Evolutionary conservation across 2,113 vertebrate genomes (phyloP).

Genomic region (Charadrius vociferus): DNA sequence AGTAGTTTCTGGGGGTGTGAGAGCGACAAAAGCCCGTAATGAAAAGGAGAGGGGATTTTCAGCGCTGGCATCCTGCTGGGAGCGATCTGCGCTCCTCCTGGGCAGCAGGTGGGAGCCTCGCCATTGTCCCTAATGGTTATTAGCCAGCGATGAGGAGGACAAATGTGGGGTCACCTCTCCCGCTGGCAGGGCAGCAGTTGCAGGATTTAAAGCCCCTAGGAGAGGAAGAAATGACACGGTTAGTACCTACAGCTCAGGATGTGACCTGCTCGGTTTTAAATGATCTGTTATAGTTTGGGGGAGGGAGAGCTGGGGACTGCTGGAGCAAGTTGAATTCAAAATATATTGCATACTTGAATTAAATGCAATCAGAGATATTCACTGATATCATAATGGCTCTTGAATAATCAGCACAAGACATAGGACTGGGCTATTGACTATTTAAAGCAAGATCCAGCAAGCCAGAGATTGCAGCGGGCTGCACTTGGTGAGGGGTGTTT

Average conservation of each 20-base stretch:
- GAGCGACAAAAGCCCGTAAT: conserved; percentile 42
- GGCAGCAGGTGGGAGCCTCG: conserved; percentile 88
- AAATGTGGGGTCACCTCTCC: conserved; percentile 83
- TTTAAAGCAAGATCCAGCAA: conserved; percentile 49
- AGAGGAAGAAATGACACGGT: conserved; percentile 78
- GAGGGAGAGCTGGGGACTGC: conserved; percentile 23
- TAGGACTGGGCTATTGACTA: conserved; percentile 60
- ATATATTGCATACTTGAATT: conserved; percentile 65
- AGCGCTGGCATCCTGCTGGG: conserved; percentile 63
- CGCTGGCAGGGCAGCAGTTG: conserved; percentile 83
- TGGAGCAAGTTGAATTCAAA: conserved; percentile 50
- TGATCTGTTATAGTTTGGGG: conserved; percentile 50
- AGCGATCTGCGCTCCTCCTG: conserved; percentile 69
- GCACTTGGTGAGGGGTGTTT: background rate
- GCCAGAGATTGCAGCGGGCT: background rate
- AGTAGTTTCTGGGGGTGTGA: conserved; percentile 19
- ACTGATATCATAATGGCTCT: conserved; percentile 54
- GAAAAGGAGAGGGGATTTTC: conserved; percentile 68
- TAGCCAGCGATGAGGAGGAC: conserved; percentile 84
- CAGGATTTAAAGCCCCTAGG: conserved; percentile 79
- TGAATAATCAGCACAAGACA: conserved; percentile 70
- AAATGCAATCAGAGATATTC: conserved; percentile 70
- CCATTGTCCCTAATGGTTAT: conserved; percentile 84
- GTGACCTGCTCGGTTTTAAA: conserved; percentile 53
- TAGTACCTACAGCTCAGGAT: conserved; percentile 59